Percentiles rank a stretch among this genome's conserved stretches.
These are phyloP conservation scores for Calliphora vomitoria DNA, from an alignment of 2,888 invertebrate species.

Conservation along the genomic window DNA sequence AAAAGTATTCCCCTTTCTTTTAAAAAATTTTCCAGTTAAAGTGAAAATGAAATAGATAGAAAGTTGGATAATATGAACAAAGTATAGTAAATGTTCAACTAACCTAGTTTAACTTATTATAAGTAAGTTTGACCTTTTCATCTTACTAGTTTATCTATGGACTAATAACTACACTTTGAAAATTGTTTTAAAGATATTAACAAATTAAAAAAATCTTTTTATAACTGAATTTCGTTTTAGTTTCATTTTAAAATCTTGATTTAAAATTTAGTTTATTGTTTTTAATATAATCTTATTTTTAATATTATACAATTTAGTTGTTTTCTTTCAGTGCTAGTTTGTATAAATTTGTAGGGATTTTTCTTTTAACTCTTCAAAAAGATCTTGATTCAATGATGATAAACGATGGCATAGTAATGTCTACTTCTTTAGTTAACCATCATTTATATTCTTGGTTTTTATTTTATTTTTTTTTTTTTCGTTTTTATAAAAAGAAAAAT, in stretches of 20 bases:
- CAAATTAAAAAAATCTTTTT: background rate
- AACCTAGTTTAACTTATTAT: conserved; percentile 47
- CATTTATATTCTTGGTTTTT: conserved; percentile 40
- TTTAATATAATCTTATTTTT: background rate
- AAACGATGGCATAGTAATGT: conserved; percentile 53
- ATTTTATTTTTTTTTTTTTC: background rate
- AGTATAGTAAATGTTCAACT: conserved; percentile 16
- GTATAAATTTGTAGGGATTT: conserved; percentile 9
- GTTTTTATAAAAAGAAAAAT: background rate
- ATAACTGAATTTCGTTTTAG: background rate
- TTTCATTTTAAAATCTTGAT: background rate
- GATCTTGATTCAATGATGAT: conserved; percentile 59
- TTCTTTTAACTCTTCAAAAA: conserved; percentile 34
- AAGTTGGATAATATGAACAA: background rate
- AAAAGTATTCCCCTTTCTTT: background rate
- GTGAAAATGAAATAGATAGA: background rate
- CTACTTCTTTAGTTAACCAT: conserved; percentile 43
- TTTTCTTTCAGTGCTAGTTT: background rate
- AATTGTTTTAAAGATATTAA: background rate
- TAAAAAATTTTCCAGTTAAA: background rate
- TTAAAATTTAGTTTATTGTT: background rate
- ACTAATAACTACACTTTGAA: background rate
- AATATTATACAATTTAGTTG: background rate
- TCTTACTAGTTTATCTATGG: background rate
- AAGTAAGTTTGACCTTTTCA: conserved; percentile 21